phyloP scores from a whole-genome alignment of 2,888 invertebrate species.

The Steinernema hermaphroditum region DNA sequence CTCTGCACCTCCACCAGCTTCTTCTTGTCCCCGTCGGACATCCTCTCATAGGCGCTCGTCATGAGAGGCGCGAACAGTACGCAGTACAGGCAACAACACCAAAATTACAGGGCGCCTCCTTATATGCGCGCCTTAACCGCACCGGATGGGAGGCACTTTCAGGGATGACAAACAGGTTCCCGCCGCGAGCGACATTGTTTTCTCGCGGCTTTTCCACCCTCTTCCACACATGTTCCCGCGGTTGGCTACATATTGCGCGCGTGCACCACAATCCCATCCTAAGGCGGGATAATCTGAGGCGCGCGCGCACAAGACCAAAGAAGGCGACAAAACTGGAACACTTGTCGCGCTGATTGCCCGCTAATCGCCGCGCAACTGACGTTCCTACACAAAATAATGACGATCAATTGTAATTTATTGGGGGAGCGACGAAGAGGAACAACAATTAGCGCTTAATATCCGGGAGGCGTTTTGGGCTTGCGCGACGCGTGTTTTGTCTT shows the following conservation, averaged over 20 bases:
- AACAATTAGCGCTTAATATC: conserved; percentile 49
- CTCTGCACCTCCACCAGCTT: neutral
- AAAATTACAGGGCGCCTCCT: neutral
- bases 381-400: conserved; percentile 2
- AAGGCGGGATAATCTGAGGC: conserved; percentile 7
- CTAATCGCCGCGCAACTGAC: conserved; percentile 20
- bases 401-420: conserved; percentile 19
- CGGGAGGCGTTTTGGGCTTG: conserved; percentile 49
- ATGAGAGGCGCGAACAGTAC: conserved; percentile 31
- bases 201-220: neutral
- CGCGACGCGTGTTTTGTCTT: too few species aligned
- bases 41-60: too few species aligned
- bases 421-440: neutral
- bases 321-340: conserved; percentile 28
- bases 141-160: conserved; percentile 26
- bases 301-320: neutral
- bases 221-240: neutral
- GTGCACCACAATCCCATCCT: neutral
- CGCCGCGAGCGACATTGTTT: neutral
- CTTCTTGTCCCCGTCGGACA: too few species aligned
- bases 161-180: neutral
- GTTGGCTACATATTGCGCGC: neutral
- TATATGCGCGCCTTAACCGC: conserved; percentile 1
- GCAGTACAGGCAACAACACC: neutral
- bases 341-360: conserved; percentile 25